Conservation (phyloP, 53 echinoderm and acorn worm genomes). For the Actinopyga echinites region DNA sequence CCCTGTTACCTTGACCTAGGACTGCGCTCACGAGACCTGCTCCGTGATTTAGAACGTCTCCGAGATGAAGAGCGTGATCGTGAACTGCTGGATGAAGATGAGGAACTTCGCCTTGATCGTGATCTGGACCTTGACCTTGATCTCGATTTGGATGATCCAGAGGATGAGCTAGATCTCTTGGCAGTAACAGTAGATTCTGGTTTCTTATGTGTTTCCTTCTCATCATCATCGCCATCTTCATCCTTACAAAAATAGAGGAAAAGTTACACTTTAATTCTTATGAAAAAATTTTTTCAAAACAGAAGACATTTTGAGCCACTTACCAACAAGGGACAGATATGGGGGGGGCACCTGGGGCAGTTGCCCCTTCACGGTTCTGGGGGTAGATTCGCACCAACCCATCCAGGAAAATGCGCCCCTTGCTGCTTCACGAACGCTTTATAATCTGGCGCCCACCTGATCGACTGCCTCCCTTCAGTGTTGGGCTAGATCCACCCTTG, state of each 20-base stretch:
- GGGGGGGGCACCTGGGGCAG: no score
- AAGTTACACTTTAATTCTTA: background rate
- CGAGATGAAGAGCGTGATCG: constrained; percentile 44
- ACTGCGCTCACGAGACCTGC: constrained; percentile 58
- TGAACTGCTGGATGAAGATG: constrained; percentile 27
- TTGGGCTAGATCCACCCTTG: no score
- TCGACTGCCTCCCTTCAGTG: no score
- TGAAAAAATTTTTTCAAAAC: background rate
- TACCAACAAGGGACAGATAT: no score
- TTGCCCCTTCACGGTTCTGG: no score
- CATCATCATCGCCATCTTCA: constrained; percentile 69
- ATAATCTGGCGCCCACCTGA: no score
- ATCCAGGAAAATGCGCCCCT: no score
- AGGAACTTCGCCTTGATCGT: background rate
- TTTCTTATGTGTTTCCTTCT: constrained; percentile 34
- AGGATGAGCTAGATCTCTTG: background rate
- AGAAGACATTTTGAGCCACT: no score
- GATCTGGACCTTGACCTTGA: background rate
- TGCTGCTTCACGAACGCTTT: no score
- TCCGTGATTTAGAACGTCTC: constrained; percentile 57
- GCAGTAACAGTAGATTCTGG: constrained; percentile 1
- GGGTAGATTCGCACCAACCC: no score
- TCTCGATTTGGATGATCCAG: background rate
- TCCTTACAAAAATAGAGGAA: constrained; percentile 23
- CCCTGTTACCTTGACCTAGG: constrained; percentile 94